Percentiles rank a stretch among this genome's conserved stretches.
Conservation (phyloP, 2,113 vertebrate genomes). For the Ptyas mucosa region DNA sequence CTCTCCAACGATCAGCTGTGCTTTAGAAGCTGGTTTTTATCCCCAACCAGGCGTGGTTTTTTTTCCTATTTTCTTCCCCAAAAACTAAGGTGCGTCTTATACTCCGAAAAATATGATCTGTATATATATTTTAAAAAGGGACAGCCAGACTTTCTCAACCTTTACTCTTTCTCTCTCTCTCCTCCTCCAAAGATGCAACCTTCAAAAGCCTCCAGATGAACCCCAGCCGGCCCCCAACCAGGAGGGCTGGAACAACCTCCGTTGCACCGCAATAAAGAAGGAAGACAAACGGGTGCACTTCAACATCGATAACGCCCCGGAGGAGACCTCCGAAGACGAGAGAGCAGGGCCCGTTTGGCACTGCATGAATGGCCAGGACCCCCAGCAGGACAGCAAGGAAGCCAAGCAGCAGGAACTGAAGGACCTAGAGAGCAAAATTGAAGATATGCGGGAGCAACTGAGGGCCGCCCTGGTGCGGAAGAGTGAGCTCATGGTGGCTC, state of each 20-base stretch:
- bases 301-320: constrained; percentile 66
- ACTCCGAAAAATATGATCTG: too few species aligned
- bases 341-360: background rate
- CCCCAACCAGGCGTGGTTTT: too few species aligned
- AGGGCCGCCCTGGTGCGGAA: constrained; percentile 71
- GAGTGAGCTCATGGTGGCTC: constrained; percentile 74
- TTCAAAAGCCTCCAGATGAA: constrained; percentile 26
- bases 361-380: constrained; percentile 56
- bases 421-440: constrained; percentile 78
- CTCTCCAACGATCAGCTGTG: too few species aligned
- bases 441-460: constrained; percentile 72
- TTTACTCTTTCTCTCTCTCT: background rate
- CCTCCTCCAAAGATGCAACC: constrained; percentile 45
- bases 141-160: background rate
- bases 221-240: constrained; percentile 22
- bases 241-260: constrained; percentile 42
- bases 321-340: constrained; percentile 37
- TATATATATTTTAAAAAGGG: too few species aligned
- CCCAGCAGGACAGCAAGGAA: constrained; percentile 20
- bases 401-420: constrained; percentile 63
- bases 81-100: too few species aligned
- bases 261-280: constrained; percentile 19
- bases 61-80: too few species aligned
- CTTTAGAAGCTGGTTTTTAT: too few species aligned
- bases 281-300: constrained; percentile 75